These are phyloP conservation scores for Zaprionus lachaisei DNA, from an alignment of 1,140 invertebrate species.

Conservation along the genomic window DNA sequence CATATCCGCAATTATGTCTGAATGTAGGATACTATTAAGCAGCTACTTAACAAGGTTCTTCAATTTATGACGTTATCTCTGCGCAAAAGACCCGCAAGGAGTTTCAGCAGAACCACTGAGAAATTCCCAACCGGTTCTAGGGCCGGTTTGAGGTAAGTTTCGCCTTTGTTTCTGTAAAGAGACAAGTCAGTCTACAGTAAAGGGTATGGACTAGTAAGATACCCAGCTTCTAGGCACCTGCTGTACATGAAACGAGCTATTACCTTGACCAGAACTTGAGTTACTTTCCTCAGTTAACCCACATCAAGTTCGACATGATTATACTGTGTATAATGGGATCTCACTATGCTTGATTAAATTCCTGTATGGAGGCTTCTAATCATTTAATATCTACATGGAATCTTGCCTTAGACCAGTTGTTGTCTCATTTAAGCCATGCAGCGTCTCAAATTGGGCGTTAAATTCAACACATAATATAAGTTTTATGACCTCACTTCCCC, in stretches of 20 bases:
- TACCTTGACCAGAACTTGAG: not conserved
- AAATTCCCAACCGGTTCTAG: conserved; percentile 41
- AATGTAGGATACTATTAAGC: conserved; percentile 1
- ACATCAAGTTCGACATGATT: not conserved
- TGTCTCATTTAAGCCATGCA: conserved; percentile 30
- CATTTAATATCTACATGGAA: not conserved
- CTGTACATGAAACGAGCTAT: not conserved
- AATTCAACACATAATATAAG: conserved; percentile 74
- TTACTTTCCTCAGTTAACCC: not conserved
- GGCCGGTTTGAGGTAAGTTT: conserved; percentile 19
- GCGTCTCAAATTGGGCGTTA: conserved; percentile 58
- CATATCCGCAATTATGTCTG: conserved; percentile 22
- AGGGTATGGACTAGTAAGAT: not conserved
- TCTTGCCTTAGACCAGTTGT: conserved; percentile 19
- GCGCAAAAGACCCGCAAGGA: not conserved
- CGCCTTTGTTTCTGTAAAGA: conserved; percentile 17
- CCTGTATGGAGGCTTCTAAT: conserved; percentile 6
- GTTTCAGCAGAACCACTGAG: not conserved
- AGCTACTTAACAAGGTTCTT: not conserved
- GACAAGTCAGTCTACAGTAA: not conserved
- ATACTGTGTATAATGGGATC: not conserved
- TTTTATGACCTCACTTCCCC: conserved; percentile 48
- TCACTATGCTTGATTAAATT: not conserved
- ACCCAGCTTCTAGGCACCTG: too few relatives aligned
- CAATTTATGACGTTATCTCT: not conserved